Evolutionary conservation across 2,113 vertebrate genomes (phyloP).

Genomic region (Nerophis lumbriciformis): DNA sequence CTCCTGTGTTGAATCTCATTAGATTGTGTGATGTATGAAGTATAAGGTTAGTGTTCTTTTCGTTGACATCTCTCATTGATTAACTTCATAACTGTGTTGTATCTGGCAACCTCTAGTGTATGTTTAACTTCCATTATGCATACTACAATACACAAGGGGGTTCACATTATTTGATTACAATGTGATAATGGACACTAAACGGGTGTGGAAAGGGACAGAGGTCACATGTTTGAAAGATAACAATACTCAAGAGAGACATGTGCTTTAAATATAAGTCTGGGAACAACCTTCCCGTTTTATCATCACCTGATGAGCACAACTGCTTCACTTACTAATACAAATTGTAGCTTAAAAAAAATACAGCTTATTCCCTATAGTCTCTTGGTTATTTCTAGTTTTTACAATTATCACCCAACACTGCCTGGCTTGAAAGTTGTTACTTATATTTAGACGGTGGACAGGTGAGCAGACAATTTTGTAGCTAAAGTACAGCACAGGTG

Average conservation of each 20-base stretch:
- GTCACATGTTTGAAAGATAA: too few species aligned
- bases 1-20: too few species aligned
- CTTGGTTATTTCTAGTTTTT: constrained; percentile 26
- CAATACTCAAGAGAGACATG: neutral
- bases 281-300: neutral
- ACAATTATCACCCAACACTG: constrained; percentile 20
- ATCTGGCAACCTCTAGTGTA: too few species aligned
- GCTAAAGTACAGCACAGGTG: constrained; percentile 55
- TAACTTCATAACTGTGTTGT: too few species aligned
- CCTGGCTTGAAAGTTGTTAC: constrained; percentile 29
- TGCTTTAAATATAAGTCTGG: constrained; percentile 5
- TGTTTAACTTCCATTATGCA: too few species aligned
- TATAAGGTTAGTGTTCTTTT: too few species aligned
- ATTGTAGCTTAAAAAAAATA: constrained; percentile 5
- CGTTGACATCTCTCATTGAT: too few species aligned
- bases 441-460: constrained; percentile 44
- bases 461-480: constrained; percentile 43
- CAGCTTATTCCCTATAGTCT: constrained; percentile 23
- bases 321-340: constrained; percentile 8
- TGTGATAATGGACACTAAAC: too few species aligned
- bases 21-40: too few species aligned
- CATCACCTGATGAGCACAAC: constrained; percentile 6
- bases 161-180: too few species aligned
- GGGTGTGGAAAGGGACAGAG: too few species aligned
- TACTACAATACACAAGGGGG: too few species aligned